Evolutionary conservation across 2,888 invertebrate species (phyloP), one percentile per base, ranked within the genome.

Genomic region (Netelia virgata): DNA sequence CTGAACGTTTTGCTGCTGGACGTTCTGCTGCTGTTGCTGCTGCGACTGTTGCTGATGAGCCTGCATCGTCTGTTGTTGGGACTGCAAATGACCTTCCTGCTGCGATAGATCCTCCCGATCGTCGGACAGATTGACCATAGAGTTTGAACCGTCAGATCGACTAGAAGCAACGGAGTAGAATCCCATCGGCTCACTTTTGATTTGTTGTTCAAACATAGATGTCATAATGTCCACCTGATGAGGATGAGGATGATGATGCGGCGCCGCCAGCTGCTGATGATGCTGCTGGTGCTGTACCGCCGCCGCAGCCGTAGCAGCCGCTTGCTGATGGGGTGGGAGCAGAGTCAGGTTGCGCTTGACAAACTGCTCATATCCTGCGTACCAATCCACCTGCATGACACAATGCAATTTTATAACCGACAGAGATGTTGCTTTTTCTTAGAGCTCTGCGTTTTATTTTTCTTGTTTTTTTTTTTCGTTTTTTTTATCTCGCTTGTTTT

Each of bases 181-280:
- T 94, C 95, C 95, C 96, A 96, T 95, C 88, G 96, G 96, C 93
- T 96, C 96, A 89, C 96, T 95, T 93, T 96, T 96, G 92, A 96
- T 96, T 93, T 96, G 96, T 93, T 96, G 96, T 93, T 96, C 96
- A 91, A 96, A 96, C 96, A 96, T 96, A 93, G 93, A 93, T 86
- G 93, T 93, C 93, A 93, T 93, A 88, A 93, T 92, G 90, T 92
- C 91, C 61, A 85, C 87, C 47, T 88, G 90, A 77, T 91, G 90
- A 68, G 89, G 90, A 72, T 91, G 91, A 36, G 36, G 36, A 84
- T 89, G 88, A 85, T 88, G 89, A 57, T 89, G 88, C 84, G 89
- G 91, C 70, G 85, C 88, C 89, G 89, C 88, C 70, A 86, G 91
- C 86, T 89, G 90, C 77, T 87, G 88, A 83, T 89, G 90, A 41